Conservation (phyloP, 2,797 vertebrate genomes). For the Gambelia wislizenii region DNA sequence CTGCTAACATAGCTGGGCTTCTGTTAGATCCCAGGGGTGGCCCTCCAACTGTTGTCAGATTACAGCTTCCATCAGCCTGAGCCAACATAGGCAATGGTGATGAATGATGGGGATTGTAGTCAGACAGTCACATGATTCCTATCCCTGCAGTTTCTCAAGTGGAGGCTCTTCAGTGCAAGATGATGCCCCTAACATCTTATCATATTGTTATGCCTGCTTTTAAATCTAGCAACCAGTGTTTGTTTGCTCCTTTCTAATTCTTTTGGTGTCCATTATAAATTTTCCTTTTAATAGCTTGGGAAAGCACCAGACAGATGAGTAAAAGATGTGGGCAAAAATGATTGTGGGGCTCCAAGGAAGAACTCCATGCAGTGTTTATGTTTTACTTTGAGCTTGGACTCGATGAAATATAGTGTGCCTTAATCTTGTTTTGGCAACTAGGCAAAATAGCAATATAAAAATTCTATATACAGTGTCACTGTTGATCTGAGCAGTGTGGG, state of each 20-base stretch:
- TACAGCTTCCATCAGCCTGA: not conserved
- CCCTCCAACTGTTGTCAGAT: not conserved
- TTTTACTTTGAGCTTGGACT: slow-evolving; percentile 7
- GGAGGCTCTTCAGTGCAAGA: not conserved
- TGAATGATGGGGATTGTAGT: not conserved
- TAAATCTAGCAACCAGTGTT: not conserved
- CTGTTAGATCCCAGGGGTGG: too few species aligned
- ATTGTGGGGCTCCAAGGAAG: not conserved
- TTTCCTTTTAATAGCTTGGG: not conserved
- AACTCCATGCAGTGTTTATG: not conserved
- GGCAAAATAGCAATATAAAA: slow-evolving; percentile 34
- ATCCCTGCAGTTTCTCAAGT: not conserved
- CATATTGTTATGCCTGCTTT: not conserved
- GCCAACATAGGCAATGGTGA: not conserved
- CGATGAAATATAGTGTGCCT: not conserved
- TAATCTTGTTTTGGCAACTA: slow-evolving; percentile 19
- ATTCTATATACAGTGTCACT: slow-evolving; percentile 29
- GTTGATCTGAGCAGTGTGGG: slow-evolving; percentile 30
- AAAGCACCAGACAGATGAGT: not conserved
- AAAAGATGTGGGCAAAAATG: not conserved
- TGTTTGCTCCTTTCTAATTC: not conserved
- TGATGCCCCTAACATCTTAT: not conserved
- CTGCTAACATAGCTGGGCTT: too few species aligned
- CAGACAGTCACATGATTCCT: too few species aligned
- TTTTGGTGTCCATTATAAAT: not conserved